Conservation (phyloP, 1,140 invertebrate genomes). For the Pararge aegeria region DNA sequence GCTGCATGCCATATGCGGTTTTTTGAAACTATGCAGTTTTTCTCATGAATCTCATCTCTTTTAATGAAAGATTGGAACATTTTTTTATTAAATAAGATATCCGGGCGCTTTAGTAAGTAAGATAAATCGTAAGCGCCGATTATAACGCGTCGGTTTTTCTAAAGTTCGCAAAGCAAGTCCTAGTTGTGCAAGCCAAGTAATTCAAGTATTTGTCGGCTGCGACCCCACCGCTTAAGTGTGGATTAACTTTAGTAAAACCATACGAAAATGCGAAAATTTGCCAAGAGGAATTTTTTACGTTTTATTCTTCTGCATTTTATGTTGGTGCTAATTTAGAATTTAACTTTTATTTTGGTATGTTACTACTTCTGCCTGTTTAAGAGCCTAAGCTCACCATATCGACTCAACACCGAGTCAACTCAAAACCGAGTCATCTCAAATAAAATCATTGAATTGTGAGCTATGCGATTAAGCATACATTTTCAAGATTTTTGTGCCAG, state of each 20-base stretch:
- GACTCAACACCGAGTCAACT: too few relatives aligned
- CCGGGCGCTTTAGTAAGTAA: too few relatives aligned
- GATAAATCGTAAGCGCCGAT: not conserved
- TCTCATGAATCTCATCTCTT: too few relatives aligned
- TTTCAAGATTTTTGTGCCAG: too few relatives aligned
- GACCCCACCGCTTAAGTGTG: constrained; percentile 16
- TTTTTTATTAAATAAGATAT: too few relatives aligned
- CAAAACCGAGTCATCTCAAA: too few relatives aligned
- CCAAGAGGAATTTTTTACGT: not conserved
- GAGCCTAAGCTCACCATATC: too few relatives aligned
- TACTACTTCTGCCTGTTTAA: not conserved
- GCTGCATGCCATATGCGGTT: too few relatives aligned
- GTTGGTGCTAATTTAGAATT: constrained; percentile 5
- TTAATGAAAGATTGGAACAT: too few relatives aligned
- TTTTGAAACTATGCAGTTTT: too few relatives aligned
- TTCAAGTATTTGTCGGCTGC: constrained; percentile 22
- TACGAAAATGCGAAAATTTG: constrained; percentile 9
- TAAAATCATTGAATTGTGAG: too few relatives aligned
- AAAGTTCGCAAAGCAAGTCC: constrained; percentile 24
- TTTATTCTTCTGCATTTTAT: not conserved
- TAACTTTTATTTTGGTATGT: not conserved
- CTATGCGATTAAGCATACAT: too few relatives aligned
- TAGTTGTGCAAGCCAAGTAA: constrained; percentile 21
- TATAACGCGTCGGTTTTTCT: constrained; percentile 23
- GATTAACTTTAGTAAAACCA: constrained; percentile 22